These are phyloP conservation scores for Dione vanillae DNA, from an alignment of 2,888 invertebrate species.

Conservation along the genomic window DNA sequence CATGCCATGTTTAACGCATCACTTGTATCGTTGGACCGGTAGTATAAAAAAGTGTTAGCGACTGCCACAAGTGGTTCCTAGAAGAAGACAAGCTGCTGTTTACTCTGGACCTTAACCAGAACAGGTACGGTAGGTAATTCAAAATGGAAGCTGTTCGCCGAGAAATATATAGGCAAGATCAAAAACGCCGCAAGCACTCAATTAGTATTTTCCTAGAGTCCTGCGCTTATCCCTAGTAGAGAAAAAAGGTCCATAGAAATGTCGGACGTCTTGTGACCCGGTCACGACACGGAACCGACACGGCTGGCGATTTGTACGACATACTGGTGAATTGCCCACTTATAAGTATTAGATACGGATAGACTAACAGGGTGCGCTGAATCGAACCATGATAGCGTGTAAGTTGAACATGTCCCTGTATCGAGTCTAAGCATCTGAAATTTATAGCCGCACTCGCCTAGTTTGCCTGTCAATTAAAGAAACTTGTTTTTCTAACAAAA, in stretches of 20 bases:
- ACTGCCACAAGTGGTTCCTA: slow-evolving; percentile 38
- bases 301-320: slow-evolving; percentile 46
- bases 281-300: slow-evolving; percentile 72
- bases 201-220: slow-evolving; percentile 59
- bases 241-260: slow-evolving; percentile 48
- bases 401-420: slow-evolving; percentile 29
- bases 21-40: slow-evolving; percentile 26
- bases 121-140: slow-evolving; percentile 29
- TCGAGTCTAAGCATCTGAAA: slow-evolving; percentile 24
- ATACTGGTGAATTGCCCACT: slow-evolving; percentile 44
- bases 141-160: neutral
- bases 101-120: slow-evolving; percentile 25
- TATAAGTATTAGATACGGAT: slow-evolving; percentile 41
- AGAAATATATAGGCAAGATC: slow-evolving; percentile 45
- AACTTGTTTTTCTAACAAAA: slow-evolving; percentile 9
- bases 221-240: slow-evolving; percentile 47
- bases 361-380: slow-evolving; percentile 37
- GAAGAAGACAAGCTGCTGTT: slow-evolving; percentile 27
- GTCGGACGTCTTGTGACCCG: slow-evolving; percentile 68
- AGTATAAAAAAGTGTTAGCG: slow-evolving; percentile 41
- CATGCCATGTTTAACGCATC: slow-evolving; percentile 19
- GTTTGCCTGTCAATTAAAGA: slow-evolving; percentile 14
- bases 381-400: slow-evolving; percentile 34
- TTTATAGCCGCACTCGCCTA: slow-evolving; percentile 29
- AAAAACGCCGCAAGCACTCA: slow-evolving; percentile 50